These are phyloP conservation scores for Cossypha dichroa DNA, from an alignment of 2,797 vertebrate genomes.

Conservation along the genomic window DNA sequence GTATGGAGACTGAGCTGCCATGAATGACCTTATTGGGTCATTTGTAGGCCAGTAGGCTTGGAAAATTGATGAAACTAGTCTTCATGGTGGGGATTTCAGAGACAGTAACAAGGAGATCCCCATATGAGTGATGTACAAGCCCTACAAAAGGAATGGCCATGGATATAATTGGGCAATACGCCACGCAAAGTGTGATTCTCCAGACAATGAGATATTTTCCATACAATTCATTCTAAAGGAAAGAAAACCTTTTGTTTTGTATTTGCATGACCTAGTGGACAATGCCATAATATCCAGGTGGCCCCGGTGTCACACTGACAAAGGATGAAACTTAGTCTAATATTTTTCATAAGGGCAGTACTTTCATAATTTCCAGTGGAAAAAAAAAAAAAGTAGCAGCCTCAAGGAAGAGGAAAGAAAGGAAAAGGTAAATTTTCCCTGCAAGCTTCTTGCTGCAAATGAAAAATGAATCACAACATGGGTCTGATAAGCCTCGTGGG, in stretches of 20 bases:
- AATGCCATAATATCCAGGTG: background rate
- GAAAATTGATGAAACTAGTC: constrained; percentile 58
- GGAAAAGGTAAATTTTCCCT: background rate
- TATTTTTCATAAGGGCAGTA: background rate
- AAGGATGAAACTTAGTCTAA: background rate
- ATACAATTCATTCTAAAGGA: background rate
- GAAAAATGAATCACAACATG: constrained; percentile 18
- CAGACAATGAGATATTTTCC: background rate
- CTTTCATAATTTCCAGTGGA: background rate
- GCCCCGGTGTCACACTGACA: background rate
- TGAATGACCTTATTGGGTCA: constrained; percentile 58
- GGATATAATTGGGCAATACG: constrained; percentile 28
- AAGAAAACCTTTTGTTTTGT: background rate
- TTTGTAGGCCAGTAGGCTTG: constrained; percentile 17
- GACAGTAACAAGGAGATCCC: constrained; percentile 49
- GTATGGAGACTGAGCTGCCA: background rate
- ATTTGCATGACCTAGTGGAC: background rate
- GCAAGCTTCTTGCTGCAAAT: background rate
- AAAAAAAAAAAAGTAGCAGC: background rate
- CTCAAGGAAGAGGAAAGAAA: background rate
- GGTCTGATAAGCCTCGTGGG: background rate
- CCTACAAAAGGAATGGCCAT: constrained; percentile 10
- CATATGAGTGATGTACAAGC: constrained; percentile 39
- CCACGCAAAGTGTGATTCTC: background rate
- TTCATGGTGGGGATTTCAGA: constrained; percentile 34